phyloP scores from a whole-genome alignment of 1,140 invertebrate species.

The Brachionus rotundiformis region DNA sequence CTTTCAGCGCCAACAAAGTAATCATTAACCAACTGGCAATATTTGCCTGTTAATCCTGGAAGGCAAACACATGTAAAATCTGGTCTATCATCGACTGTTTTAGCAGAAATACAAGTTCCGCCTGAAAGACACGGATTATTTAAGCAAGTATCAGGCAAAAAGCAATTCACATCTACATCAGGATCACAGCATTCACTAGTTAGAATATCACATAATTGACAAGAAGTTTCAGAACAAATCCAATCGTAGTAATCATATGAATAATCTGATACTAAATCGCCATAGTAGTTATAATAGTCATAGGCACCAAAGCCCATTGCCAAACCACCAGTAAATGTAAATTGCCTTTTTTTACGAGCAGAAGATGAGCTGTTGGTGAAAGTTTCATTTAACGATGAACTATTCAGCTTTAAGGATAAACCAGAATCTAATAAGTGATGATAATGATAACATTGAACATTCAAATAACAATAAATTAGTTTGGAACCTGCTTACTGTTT shows the following conservation, averaged over 20 bases:
- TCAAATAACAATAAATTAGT: neutral
- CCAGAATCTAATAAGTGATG: neutral
- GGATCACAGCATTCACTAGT: slow-evolving; percentile 49
- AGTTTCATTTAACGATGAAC: neutral
- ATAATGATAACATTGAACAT: neutral
- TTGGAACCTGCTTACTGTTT: slow-evolving; percentile 47
- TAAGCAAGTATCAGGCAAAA: slow-evolving; percentile 41
- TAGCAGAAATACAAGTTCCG: slow-evolving; percentile 36
- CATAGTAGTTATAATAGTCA: slow-evolving; percentile 47
- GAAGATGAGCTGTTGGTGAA: neutral
- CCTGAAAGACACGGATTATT: slow-evolving; percentile 49
- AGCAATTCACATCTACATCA: slow-evolving; percentile 50
- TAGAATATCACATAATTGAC: slow-evolving; percentile 40
- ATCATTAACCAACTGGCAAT: slow-evolving; percentile 45
- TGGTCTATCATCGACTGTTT: slow-evolving; percentile 43
- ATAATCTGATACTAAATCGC: slow-evolving; percentile 28
- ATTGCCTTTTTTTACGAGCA: slow-evolving; percentile 3
- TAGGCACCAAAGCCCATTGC: slow-evolving; percentile 46
- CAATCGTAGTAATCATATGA: slow-evolving; percentile 50
- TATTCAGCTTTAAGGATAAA: neutral
- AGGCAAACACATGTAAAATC: slow-evolving; percentile 74
- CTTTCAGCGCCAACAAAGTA: slow-evolving; percentile 36
- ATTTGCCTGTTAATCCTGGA: slow-evolving; percentile 76
- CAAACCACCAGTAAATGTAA: slow-evolving; percentile 22
- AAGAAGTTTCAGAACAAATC: slow-evolving; percentile 42